These are phyloP conservation scores for Hecatera dysodea DNA, from an alignment of 2,888 invertebrate species.

Conservation along the genomic window DNA sequence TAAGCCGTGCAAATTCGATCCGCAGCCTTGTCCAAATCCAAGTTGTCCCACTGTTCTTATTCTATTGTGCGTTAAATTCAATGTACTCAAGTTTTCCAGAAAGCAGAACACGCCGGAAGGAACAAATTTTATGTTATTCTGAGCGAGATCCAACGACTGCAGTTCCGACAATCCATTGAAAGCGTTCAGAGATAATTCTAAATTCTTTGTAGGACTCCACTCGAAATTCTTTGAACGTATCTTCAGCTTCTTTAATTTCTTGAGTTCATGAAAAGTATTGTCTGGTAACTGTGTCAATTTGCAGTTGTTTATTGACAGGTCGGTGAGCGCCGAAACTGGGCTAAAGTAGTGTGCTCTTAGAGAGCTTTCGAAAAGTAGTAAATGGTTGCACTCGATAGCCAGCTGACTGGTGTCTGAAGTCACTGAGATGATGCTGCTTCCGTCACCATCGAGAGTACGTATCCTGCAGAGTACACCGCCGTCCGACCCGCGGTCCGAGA, in stretches of 20 bases:
- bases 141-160: conserved; percentile 94
- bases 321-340: conserved; percentile 93
- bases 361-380: conserved; percentile 95
- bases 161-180: conserved; percentile 95
- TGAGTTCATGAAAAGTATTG: conserved; percentile 95
- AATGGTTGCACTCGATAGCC: conserved; percentile 94
- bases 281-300: conserved; percentile 94
- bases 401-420: conserved; percentile 93
- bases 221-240: conserved; percentile 95
- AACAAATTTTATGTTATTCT: conserved; percentile 95
- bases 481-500: conserved; percentile 85
- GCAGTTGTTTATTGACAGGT: conserved; percentile 94
- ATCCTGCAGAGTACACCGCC: conserved; percentile 92
- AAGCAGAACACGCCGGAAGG: conserved; percentile 95
- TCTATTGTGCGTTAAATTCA: conserved; percentile 96
- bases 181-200: conserved; percentile 93
- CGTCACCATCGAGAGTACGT: conserved; percentile 93
- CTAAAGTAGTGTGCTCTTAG: conserved; percentile 93
- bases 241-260: conserved; percentile 94
- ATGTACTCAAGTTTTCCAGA: conserved; percentile 94
- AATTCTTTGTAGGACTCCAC: conserved; percentile 94
- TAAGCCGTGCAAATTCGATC: conserved; percentile 93
- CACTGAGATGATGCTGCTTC: conserved; percentile 92
- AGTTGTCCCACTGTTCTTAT: conserved; percentile 94
- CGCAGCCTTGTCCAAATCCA: conserved; percentile 93